Conservation (phyloP, 2,113 vertebrate genomes). For the Ginglymostoma cirratum region DNA sequence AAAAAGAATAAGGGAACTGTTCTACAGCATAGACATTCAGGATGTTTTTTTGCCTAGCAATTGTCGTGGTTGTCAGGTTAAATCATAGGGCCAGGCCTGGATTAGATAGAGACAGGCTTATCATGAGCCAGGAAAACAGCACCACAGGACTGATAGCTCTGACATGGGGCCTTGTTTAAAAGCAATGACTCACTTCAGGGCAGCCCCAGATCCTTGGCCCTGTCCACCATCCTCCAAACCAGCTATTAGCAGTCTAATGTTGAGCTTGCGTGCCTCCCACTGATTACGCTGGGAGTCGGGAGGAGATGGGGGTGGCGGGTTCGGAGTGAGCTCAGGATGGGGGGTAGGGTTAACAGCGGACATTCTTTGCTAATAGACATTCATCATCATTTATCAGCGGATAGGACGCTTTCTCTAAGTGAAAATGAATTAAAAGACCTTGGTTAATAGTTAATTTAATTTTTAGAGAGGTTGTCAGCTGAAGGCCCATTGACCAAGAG, state of each 20-base stretch:
- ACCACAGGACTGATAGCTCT: slow-evolving; percentile 59
- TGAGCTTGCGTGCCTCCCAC: slow-evolving; percentile 66
- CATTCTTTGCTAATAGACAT: slow-evolving; percentile 57
- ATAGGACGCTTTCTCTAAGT: slow-evolving; percentile 53
- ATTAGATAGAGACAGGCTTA: slow-evolving; percentile 70
- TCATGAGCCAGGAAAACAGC: slow-evolving; percentile 64
- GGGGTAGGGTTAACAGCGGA: slow-evolving; percentile 40
- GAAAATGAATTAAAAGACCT: slow-evolving; percentile 48
- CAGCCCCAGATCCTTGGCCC: slow-evolving; percentile 51
- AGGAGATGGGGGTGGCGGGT: neutral
- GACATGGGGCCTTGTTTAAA: slow-evolving; percentile 69
- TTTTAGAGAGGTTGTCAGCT: neutral
- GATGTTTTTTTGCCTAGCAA: slow-evolving; percentile 63
- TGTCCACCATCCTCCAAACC: slow-evolving; percentile 51
- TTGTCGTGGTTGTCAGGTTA: slow-evolving; percentile 64
- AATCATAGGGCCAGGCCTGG: slow-evolving; percentile 59
- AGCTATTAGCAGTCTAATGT: slow-evolving; percentile 63
- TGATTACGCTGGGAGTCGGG: slow-evolving; percentile 58
- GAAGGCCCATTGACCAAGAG: neutral
- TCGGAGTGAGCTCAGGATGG: neutral
- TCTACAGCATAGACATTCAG: slow-evolving; percentile 55
- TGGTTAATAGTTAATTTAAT: slow-evolving; percentile 34
- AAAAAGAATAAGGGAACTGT: slow-evolving; percentile 78
- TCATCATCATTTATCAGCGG: slow-evolving; percentile 63
- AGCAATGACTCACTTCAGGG: slow-evolving; percentile 63